Base-by-base conservation (phyloP, 2,888 invertebrate species). In the Masnerella sp. region DNA sequence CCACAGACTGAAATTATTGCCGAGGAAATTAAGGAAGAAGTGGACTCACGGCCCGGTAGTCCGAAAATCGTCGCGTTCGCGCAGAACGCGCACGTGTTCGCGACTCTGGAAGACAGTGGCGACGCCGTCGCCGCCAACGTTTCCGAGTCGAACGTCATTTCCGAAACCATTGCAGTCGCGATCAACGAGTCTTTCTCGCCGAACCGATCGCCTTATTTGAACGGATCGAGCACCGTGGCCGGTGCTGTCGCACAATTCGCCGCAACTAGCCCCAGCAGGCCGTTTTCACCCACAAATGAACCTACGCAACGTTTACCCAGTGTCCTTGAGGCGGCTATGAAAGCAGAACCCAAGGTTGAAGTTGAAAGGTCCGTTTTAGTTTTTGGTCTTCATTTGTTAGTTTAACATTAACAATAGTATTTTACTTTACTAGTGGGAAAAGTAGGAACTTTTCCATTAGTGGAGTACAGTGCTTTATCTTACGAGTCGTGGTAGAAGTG, bases 41-140 rank as follows among this genome's bases (percentile, higher is more conserved):
- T 82, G 18, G 80, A 81, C 5, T 77, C 80, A n/a, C 79, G 79
- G 7, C 82, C 85, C 0, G 78, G 58, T 15, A 82, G 80, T 25
- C 84, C 85, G 38, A 86, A 86, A 73, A 76, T 87, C 54, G 83
- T 86, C 7, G 73, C 84, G 11, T 86, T 85, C 74, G 49, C 77
- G 5, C 74, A 79, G 71, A 78, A 64, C 58, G 7, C 45, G 14
- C 81, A 82, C 51, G 76, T 83, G 30, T 85, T 86, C 73, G 58
- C 83, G 9, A 59, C 81, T 30, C 77, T 84, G 56, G 84, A 83
- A 11, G 85, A 84, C 7, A 80, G n/a, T n/a, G n/a, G n/a, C 77
- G 36, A 52, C 40, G 28, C 9, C 5, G 54, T 15, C 17, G 45
- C 59, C 2, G 49, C 22, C 2, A 15, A 54, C 14, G 62, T 70